Conservation (phyloP, 2,888 invertebrate genomes). For the Exephanes ischioxanthus region DNA sequence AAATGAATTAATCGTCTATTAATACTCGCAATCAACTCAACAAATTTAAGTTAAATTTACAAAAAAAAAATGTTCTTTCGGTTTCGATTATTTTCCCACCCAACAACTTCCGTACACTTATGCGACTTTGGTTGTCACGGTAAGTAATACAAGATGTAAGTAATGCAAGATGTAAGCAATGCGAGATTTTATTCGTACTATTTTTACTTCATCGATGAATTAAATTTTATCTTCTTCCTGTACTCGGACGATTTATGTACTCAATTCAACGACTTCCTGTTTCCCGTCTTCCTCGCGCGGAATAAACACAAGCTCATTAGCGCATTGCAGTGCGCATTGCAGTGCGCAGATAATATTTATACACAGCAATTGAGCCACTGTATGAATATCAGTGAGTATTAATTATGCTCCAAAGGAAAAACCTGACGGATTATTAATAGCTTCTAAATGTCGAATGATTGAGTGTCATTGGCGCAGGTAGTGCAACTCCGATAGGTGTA, state of each 20-base stretch:
- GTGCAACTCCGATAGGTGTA: not conserved
- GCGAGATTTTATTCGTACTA: not conserved
- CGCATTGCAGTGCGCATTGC: slow-evolving; percentile 5
- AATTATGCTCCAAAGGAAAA: slow-evolving; percentile 27
- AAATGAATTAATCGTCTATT: too few relatives aligned
- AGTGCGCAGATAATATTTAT: not conserved
- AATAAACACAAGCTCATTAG: not conserved
- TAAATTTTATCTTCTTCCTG: not conserved
- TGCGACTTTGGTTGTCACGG: too few relatives aligned
- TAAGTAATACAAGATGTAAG: too few relatives aligned
- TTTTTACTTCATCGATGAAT: not conserved
- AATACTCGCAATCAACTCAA: too few relatives aligned
- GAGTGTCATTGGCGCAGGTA: slow-evolving; percentile 40
- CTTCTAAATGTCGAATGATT: slow-evolving; percentile 40
- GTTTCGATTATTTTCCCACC: too few relatives aligned
- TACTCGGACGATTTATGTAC: not conserved
- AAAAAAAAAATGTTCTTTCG: too few relatives aligned
- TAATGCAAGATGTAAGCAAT: too few relatives aligned
- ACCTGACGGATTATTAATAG: slow-evolving; percentile 39
- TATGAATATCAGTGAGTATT: not conserved
- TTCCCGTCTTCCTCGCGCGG: not conserved
- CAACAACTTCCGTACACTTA: too few relatives aligned
- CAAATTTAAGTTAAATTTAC: too few relatives aligned
- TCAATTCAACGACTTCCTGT: not conserved
- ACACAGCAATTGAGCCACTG: not conserved